Evolutionary conservation across 2,888 invertebrate genomes (phyloP), one percentile per base, ranked within the genome.

Genomic region (Pristionchus arcanus): DNA sequence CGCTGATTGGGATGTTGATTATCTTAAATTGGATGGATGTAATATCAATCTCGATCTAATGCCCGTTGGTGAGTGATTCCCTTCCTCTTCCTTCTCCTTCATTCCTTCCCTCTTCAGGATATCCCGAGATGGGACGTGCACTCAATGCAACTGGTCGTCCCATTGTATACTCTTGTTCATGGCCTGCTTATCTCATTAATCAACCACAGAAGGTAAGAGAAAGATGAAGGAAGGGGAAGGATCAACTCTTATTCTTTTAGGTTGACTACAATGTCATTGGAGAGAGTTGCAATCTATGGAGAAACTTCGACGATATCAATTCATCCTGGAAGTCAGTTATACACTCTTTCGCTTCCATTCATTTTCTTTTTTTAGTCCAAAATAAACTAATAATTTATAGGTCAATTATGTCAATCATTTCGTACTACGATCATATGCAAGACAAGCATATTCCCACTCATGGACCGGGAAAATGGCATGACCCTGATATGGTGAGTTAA

Each of bases 101-200:
- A 83, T 83, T 53, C n/a, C 42, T 49, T n/a, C 49, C 15, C 53
- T 28, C 74, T 92, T 34, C 94, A 97, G 97, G 98, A 0, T 99
- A 99, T 96, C 98, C 98, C 0, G 97, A 97, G 94, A 98, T 99
- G 96, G 98, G 97, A 19, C 96, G 96, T 91, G 97, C 97, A 94
- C 96, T 99, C 89, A 99, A 99, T 96, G 96, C 96, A 93, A 98
- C 99, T 42, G 98, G 98, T 2, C 96, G 97, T 53, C 97, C 97
- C 25, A 99, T 99, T 97, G 97, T 98, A 89, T 99, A 98, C 96
- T 98, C 98, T 0, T 99, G 99, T 96, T 98, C 98, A 95, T 99
- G 98, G 99, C 99, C 99, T 0, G 98, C 98, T 85, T 99, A 99
- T 95, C 90, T 95, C 21, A 92, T 93, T 87, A 91, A 93, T 88